Evolutionary conservation across 64 coral and sea anemone genomes (phyloP), one percentile per base, ranked within the genome.

Genomic region (Pocillopora verrucosa): DNA sequence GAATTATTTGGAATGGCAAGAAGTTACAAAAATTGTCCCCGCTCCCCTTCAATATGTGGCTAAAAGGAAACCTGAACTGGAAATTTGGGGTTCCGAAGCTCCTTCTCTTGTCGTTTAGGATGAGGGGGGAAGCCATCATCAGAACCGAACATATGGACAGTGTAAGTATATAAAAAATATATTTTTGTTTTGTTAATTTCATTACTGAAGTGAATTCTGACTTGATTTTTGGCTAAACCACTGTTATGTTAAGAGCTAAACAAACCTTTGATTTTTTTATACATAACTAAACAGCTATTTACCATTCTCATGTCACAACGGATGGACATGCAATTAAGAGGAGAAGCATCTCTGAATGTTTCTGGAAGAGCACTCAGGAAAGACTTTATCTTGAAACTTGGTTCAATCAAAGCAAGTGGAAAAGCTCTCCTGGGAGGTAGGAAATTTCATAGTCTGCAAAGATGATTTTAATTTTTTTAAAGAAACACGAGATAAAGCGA

Each of bases 361-460:
- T 69, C 19, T 17, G 81, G 63, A 24, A 84, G 36, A 64, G 81
- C 36, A 11, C 63, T 84, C 7, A n/a, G 36, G 1, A 37, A 84
- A 56, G 63, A 70, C 16, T 70, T 84, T 10, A 56, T 11, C 20
- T 10, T 84, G 36, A 19, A 22, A 84, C 62, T 84, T 24, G 14
- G 1, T 24, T 84, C 81, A 22, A 17, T 13, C 4, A 13, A 17
- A 17, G 14, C 70, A 12, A 70, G 12, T 56, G 81, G 81, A 84
- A 84, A 24, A 64, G 81, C 64, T 19, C 1, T n/a, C 17, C 24
- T 84, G 16, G 81, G 64, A 84, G 81, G 81, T 84, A 70, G 56
- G 78, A 64, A 65, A 59, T 61, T 19, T 22, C 22, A n/a, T n/a
- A 24, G 24, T n/a, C 64, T 13, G 16, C 9, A 63, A 63, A 15